phyloP scores from a whole-genome alignment of 2,797 vertebrate species.

The Pseudochromis fuscus region DNA sequence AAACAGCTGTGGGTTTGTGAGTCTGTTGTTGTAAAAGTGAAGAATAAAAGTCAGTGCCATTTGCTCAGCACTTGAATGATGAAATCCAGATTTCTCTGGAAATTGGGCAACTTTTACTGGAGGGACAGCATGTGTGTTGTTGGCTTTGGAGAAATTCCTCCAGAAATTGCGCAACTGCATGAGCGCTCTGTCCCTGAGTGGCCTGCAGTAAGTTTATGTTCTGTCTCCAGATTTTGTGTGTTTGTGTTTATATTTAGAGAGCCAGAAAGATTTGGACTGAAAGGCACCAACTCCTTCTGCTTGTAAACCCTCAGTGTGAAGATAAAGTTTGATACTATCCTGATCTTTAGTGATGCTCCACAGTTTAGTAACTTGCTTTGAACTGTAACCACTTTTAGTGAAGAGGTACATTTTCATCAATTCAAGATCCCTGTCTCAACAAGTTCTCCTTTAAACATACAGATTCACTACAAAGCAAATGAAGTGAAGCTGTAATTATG shows the following conservation, averaged over 20 bases:
- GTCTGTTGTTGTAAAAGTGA: conserved; percentile 27
- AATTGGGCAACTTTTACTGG: conserved; percentile 17
- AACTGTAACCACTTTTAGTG: not conserved
- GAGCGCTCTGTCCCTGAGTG: conserved; percentile 23
- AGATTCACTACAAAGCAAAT: conserved; percentile 1
- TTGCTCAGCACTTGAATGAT: conserved; percentile 25
- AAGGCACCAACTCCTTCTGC: not conserved
- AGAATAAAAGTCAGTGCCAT: conserved; percentile 11
- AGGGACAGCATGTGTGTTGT: not conserved
- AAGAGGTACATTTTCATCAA: not conserved
- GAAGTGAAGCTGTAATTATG: conserved; percentile 4
- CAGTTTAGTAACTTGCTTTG: not conserved
- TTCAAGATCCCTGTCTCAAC: not conserved
- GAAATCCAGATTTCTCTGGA: conserved; percentile 33
- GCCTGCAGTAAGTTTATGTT: not conserved
- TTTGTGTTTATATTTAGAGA: conserved; percentile 6
- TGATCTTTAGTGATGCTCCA: conserved; percentile 1
- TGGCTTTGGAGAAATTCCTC: conserved; percentile 10
- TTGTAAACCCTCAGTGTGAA: not conserved
- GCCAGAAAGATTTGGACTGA: not conserved
- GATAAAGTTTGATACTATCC: not conserved
- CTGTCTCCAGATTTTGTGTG: conserved; percentile 4
- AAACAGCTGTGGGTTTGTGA: conserved; percentile 42
- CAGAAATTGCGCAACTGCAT: conserved; percentile 28
- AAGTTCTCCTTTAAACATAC: not conserved